Evolutionary conservation across 2,888 invertebrate genomes (phyloP).

Genomic region (Sphaerophoria taeniata): DNA sequence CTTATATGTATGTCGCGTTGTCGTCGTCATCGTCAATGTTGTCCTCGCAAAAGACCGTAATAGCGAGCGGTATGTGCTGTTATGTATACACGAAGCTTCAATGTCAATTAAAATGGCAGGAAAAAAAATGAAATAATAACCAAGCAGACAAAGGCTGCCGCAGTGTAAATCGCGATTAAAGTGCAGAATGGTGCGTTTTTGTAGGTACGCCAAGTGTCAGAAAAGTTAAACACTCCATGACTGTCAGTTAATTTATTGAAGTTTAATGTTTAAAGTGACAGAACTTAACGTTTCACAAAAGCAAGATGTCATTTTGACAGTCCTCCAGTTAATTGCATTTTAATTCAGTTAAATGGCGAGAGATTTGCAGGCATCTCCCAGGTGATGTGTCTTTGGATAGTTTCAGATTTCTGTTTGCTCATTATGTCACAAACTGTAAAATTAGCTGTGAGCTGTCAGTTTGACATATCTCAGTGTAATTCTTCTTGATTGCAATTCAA

Average conservation of each 20-base stretch:
- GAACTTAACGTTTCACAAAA: too few relatives aligned
- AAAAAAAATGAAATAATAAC: conserved; percentile 60
- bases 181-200: conserved; percentile 51
- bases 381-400: too few relatives aligned
- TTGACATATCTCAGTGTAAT: too few relatives aligned
- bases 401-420: too few relatives aligned
- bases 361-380: too few relatives aligned
- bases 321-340: too few relatives aligned
- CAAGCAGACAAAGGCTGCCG: conserved; percentile 71
- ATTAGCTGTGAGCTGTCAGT: too few relatives aligned
- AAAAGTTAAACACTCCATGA: not conserved
- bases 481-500: too few relatives aligned
- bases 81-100: conserved; percentile 63
- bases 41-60: not conserved
- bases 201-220: conserved; percentile 26
- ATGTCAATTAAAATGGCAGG: conserved; percentile 72
- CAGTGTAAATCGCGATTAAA: conserved; percentile 63
- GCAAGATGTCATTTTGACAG: too few relatives aligned
- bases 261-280: not conserved
- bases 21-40: not conserved
- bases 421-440: too few relatives aligned
- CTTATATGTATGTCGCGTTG: not conserved
- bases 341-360: too few relatives aligned
- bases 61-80: conserved; percentile 28
- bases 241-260: not conserved